Evolutionary conservation across 2,797 vertebrate genomes (phyloP), one percentile per base, ranked within the genome.

Genomic region (Macroramphosus scolopax): DNA sequence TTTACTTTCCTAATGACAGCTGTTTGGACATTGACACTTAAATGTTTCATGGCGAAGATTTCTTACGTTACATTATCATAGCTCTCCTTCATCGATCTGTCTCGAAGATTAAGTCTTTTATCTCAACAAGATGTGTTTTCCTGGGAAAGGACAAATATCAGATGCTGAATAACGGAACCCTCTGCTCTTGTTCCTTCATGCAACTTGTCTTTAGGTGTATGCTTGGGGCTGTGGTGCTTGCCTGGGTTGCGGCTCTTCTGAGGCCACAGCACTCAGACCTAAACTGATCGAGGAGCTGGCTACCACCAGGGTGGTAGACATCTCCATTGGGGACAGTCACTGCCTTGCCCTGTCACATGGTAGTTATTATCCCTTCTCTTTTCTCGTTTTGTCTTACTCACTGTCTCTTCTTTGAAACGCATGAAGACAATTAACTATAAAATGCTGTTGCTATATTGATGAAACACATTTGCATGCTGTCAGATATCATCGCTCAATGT

Each of bases 151-250:
- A n/a, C n/a, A 11, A 1, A 22, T 1, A 6, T 20, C 7, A 24
- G 26, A 2, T 1, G 2, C 12, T 17, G 14, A 30, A 10, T 1
- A 17, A 3, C 16, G 13, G 20, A 32, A 12, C 17, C 1, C 1
- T 26, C 14, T 14, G 4, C 13, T 40, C 0, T 41, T 14, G 18
- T 13, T 35, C 28, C 6, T 17, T 28, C 9, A 0, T 16, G 26
- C 37, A 1, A 0, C 5, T 31, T 44, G n/a, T 62, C 37, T 41
- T 8, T 20, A 92, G 91, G 90, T 92, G 42, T 91, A 89, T 6
- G 89, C 91, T 0, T 92, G 91, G 91, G 91, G 91, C 55, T 92
- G 90, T 3, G 91, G 91, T 0, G 90, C 91, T n/a, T 92, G 91
- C 41, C 83, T 92, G 17, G 91, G 91, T 1, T 91, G 89, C 0